These are phyloP conservation scores for Elymnias hypermnestra DNA, from an alignment of 1,140 invertebrate genomes.

Conservation along the genomic window DNA sequence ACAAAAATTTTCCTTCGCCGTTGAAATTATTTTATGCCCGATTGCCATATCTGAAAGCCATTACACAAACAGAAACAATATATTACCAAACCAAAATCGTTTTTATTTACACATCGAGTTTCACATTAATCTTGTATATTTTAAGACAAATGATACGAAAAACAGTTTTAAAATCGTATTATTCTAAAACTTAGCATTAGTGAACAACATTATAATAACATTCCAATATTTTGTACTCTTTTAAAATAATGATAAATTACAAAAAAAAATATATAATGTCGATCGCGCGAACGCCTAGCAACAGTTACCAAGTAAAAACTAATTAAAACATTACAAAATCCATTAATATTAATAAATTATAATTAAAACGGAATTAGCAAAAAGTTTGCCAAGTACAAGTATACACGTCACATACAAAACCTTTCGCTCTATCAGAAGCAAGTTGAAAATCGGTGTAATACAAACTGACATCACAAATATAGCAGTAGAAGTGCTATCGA, in stretches of 20 bases:
- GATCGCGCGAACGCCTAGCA: slow-evolving; percentile 40
- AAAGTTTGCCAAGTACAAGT: slow-evolving; percentile 42
- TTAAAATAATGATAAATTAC: slow-evolving; percentile 74
- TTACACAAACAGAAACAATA: slow-evolving; percentile 16
- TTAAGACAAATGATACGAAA: slow-evolving; percentile 62
- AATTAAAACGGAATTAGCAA: slow-evolving; percentile 60
- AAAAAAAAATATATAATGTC: slow-evolving; percentile 60
- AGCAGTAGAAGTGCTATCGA: too few species aligned
- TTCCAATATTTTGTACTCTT: slow-evolving; percentile 74
- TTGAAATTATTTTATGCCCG: too few species aligned
- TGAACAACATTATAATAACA: slow-evolving; percentile 55
- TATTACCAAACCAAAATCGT: slow-evolving; percentile 69
- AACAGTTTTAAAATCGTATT: slow-evolving; percentile 64
- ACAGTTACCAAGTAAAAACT: slow-evolving; percentile 65
- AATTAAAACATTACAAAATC: slow-evolving; percentile 71
- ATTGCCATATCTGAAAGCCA: too few species aligned
- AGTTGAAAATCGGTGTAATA: slow-evolving; percentile 14
- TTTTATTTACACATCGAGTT: slow-evolving; percentile 66
- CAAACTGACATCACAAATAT: slow-evolving; percentile 1
- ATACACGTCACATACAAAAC: slow-evolving; percentile 34
- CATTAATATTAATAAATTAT: slow-evolving; percentile 58
- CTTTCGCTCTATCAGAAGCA: slow-evolving; percentile 29
- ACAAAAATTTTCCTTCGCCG: too few species aligned
- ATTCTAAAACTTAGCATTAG: slow-evolving; percentile 69
- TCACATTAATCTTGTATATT: slow-evolving; percentile 64